These are phyloP conservation scores for Monoplex corrugatus DNA, from an alignment of 2,888 invertebrate species.

Conservation along the genomic window DNA sequence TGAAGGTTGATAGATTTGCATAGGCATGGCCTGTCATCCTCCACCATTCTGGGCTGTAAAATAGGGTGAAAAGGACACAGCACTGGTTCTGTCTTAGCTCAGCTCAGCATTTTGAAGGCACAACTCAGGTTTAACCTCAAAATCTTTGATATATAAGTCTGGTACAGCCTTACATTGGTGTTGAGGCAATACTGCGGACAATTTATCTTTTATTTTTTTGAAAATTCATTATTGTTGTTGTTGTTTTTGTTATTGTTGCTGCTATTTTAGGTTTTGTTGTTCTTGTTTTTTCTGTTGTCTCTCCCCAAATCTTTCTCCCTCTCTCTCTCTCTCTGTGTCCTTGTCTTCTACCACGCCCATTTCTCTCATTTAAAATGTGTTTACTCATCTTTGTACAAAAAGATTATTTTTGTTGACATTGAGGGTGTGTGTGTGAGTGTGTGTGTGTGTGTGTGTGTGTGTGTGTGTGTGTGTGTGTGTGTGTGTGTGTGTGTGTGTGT, in stretches of 20 bases:
- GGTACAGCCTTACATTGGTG: too few species aligned
- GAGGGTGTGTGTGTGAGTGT: not conserved
- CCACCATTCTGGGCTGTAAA: too few species aligned
- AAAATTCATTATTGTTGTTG: not conserved
- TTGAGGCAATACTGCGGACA: not conserved
- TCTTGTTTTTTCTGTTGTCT: not conserved
- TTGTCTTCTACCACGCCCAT: too few species aligned
- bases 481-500: constrained; percentile 13
- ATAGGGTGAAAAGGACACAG: too few species aligned
- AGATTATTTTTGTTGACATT: not conserved
- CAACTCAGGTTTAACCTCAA: not conserved
- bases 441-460: not conserved
- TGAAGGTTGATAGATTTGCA: too few species aligned
- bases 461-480: constrained; percentile 13
- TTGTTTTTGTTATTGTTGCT: constrained; percentile 9
- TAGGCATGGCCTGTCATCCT: too few species aligned
- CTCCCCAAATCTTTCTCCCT: not conserved
- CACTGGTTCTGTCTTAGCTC: not conserved
- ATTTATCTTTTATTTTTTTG: not conserved
- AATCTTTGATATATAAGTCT: too few species aligned
- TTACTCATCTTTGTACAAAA: too few species aligned
- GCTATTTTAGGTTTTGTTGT: not conserved
- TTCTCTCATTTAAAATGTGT: too few species aligned
- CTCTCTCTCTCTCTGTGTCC: not conserved
- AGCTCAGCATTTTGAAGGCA: not conserved